Percentiles rank a stretch among this genome's conserved stretches.
Conservation (phyloP, 2,888 invertebrate genomes). For the Phanerotoma sp. region DNA sequence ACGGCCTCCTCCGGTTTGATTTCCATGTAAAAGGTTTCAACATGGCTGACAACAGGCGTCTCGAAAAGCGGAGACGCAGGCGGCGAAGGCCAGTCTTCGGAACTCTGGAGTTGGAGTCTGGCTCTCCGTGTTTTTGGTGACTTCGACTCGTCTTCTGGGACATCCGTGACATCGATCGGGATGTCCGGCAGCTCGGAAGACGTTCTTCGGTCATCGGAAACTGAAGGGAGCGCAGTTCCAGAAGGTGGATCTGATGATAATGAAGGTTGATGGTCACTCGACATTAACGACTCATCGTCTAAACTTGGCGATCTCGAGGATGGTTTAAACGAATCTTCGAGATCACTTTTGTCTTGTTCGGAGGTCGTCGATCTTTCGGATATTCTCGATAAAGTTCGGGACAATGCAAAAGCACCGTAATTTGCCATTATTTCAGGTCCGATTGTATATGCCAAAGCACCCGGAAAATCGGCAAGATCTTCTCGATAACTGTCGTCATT, state of each 20-base stretch:
- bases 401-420: conserved; percentile 73
- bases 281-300: conserved; percentile 80
- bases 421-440: conserved; percentile 70
- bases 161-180: conserved; percentile 70
- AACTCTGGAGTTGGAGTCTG: conserved; percentile 62
- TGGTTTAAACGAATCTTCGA: conserved; percentile 84
- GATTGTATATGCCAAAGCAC: conserved; percentile 73
- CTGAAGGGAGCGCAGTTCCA: conserved; percentile 56
- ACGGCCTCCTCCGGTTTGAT: conserved; percentile 77
- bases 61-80: conserved; percentile 72
- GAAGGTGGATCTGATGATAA: conserved; percentile 79
- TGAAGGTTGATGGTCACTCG: conserved; percentile 83
- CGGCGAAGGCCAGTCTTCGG: conserved; percentile 81
- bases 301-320: conserved; percentile 82
- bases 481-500: conserved; percentile 66
- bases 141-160: conserved; percentile 57
- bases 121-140: conserved; percentile 45
- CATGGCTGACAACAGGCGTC: conserved; percentile 72
- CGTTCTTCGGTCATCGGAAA: conserved; percentile 79
- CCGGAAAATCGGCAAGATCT: conserved; percentile 74
- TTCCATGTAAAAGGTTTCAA: conserved; percentile 78
- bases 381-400: conserved; percentile 80
- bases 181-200: conserved; percentile 85
- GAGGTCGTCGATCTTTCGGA: conserved; percentile 88
- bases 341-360: conserved; percentile 78